phyloP scores from a whole-genome alignment of 2,888 invertebrate species.

The Amblyjoppa fuscipennis region DNA sequence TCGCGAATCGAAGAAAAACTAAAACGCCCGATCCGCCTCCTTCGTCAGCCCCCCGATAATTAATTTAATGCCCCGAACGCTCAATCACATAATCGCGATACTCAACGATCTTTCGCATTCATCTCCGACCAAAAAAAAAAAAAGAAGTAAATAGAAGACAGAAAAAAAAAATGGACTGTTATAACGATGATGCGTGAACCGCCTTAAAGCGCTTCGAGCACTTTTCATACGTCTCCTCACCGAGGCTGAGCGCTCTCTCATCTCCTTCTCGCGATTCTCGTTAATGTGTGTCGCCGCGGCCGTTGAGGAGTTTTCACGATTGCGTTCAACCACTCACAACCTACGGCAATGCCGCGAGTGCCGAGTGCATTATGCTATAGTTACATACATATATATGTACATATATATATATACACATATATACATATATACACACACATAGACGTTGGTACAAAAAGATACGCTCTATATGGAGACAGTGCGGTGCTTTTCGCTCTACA shows the following conservation, averaged over 20 bases:
- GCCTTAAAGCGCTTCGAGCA: constrained; percentile 37
- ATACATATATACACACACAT: background rate
- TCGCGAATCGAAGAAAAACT: background rate
- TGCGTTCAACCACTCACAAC: constrained; percentile 40
- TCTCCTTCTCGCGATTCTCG: constrained; percentile 42
- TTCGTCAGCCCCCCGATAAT: background rate
- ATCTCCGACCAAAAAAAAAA: constrained; percentile 4
- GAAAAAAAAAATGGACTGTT: constrained; percentile 24
- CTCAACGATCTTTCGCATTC: background rate
- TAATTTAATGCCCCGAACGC: background rate
- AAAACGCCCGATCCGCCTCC: too few species aligned
- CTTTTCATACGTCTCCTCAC: constrained; percentile 22
- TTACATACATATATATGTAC: background rate
- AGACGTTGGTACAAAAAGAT: background rate
- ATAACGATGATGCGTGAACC: constrained; percentile 4
- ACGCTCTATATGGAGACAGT: constrained; percentile 9
- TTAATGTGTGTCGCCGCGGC: constrained; percentile 36
- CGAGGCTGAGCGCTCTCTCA: background rate
- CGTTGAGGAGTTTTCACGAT: constrained; percentile 41
- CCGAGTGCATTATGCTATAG: constrained; percentile 1
- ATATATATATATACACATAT: background rate
- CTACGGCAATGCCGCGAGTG: constrained; percentile 29
- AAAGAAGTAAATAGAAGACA: background rate
- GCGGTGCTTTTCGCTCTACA: constrained; percentile 31
- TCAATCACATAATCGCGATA: background rate